Base-by-base conservation (phyloP, 2,888 invertebrate species). In the Phasia obesa region DNA sequence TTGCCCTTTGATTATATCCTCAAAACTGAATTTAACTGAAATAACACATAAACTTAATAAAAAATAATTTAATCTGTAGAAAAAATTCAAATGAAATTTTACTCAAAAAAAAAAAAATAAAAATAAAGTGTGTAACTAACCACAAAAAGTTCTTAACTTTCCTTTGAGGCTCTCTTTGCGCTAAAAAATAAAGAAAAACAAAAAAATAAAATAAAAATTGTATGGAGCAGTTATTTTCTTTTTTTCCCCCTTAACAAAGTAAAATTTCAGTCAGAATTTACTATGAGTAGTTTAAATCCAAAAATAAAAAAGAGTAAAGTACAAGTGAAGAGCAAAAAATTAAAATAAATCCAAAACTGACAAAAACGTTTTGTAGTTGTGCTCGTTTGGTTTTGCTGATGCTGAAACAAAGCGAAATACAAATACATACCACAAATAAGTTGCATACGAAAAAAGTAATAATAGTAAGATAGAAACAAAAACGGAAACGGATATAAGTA, bases 401-500 rank as follows among this genome's bases (percentile, higher is more conserved):
- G 70, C 78, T 78, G 74, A 78, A 78, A 78, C 74, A 83, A 78
- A 83, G 78, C 70, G 65, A 70, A 83, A 60, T 55, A 75, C 44
- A 76, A 78, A 74, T 83, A 70, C 78, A 74, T 83, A 70, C 78
- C 71, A 79, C 78, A 83, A 83, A 79, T 83, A 83, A 83, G 75
- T 67, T 79, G 78, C 79, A 78, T 65, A 64, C 62, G 53, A 70
- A 76, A 49, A 65, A 55, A 42, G 51, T 38, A 60, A n/a, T 60
- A 51, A 70, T 53, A 23, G 47, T 7, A 51, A 51, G 57, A 71
- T 51, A 55, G 17, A 59, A 51, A 57, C 19, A 67, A 73, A 76
- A 81, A 44, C 65, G 69, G 64, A 78, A 78, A 59, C 74, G 78
- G 74, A 78, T 83, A 75, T 79, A 79, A 83, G 83, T 83, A 71